Evolutionary conservation across 2,113 vertebrate genomes (phyloP).

Genomic region (Thunnus maccoyii): DNA sequence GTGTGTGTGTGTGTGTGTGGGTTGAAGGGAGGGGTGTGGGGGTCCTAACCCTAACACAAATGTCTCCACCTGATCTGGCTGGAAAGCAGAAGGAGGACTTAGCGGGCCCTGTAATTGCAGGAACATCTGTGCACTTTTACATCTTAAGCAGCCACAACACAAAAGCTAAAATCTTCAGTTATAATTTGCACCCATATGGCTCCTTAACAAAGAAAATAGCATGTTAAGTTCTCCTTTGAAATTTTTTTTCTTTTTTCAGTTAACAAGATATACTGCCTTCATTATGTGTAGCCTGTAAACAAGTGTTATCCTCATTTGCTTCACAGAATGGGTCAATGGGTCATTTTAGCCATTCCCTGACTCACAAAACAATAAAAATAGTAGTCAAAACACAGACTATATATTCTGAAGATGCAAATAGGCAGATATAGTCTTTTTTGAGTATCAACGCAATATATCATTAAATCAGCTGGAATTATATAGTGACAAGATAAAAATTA

Average conservation of each 20-base stretch:
- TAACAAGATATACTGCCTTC: slow-evolving; percentile 42
- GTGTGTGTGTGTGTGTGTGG: slow-evolving; percentile 57
- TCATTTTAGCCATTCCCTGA: slow-evolving; percentile 33
- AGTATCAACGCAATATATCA: slow-evolving; percentile 18
- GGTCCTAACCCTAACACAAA: slow-evolving; percentile 69
- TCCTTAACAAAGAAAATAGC: slow-evolving; percentile 53
- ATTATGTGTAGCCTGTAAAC: slow-evolving; percentile 58
- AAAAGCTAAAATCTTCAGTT: slow-evolving; percentile 63
- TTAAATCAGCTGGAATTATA: slow-evolving; percentile 12
- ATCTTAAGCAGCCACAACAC: slow-evolving; percentile 73
- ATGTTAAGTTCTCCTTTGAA: slow-evolving; percentile 49
- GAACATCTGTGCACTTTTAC: slow-evolving; percentile 86
- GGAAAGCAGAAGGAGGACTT: slow-evolving; percentile 62
- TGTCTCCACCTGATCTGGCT: slow-evolving; percentile 82
- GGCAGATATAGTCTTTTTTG: slow-evolving; percentile 16
- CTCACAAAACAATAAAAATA: slow-evolving; percentile 20
- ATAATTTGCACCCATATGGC: slow-evolving; percentile 74
- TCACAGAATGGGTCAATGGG: slow-evolving; percentile 28
- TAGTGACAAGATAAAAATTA: slow-evolving; percentile 11
- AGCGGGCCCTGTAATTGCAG: slow-evolving; percentile 78
- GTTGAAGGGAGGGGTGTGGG: slow-evolving; percentile 31
- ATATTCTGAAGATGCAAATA: slow-evolving; percentile 44
- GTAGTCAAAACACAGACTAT: slow-evolving; percentile 8
- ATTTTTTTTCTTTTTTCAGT: slow-evolving; percentile 9
- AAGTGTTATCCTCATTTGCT: slow-evolving; percentile 32